These are phyloP conservation scores for Delichon dasypus DNA, from an alignment of 2,797 vertebrate species.

Conservation along the genomic window DNA sequence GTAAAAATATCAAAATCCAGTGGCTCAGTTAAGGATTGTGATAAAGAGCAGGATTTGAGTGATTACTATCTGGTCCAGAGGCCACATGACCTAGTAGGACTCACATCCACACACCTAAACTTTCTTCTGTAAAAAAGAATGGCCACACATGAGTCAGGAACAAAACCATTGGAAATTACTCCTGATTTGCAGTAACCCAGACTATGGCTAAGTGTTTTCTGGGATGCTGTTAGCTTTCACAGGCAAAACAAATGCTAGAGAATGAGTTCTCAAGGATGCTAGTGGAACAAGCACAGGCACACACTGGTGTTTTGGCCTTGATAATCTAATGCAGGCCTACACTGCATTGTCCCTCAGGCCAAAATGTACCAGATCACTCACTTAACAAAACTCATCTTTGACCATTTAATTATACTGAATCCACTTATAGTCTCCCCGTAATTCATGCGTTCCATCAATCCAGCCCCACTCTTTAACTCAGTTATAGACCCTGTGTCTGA, in stretches of 20 bases:
- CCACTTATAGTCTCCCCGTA: background rate
- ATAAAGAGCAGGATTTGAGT: background rate
- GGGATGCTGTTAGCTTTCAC: background rate
- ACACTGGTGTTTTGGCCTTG: background rate
- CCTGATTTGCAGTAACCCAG: background rate
- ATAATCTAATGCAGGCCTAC: background rate
- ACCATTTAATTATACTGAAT: background rate
- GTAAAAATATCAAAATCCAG: background rate
- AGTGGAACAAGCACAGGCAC: rapidly evolving
- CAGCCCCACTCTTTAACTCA: background rate
- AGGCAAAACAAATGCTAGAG: background rate
- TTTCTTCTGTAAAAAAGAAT: background rate
- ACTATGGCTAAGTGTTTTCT: background rate
- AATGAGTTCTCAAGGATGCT: background rate
- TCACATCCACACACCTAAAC: background rate
- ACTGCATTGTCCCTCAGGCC: background rate
- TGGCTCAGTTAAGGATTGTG: background rate
- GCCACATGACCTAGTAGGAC: background rate
- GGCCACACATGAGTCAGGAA: background rate
- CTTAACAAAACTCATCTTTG: background rate
- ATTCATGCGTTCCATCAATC: background rate
- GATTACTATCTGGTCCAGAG: background rate
- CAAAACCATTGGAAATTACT: background rate
- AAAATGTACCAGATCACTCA: background rate
- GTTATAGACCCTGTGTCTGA: background rate